Evolutionary conservation across 2,113 vertebrate genomes (phyloP).

Genomic region (Nicator chloris): DNA sequence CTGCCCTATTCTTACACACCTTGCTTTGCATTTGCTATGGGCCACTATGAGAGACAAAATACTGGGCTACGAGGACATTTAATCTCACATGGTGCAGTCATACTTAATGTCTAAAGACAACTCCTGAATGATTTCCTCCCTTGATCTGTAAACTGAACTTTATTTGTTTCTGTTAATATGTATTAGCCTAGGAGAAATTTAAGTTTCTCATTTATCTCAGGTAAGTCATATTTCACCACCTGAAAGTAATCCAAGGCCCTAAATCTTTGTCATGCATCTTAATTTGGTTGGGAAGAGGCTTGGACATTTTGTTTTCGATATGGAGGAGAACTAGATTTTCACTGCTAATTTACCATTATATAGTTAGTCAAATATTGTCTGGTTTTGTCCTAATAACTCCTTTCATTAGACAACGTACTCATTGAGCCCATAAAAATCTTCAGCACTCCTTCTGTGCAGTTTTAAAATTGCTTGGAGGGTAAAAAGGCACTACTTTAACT

Average conservation of each 20-base stretch:
- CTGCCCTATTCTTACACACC: not conserved
- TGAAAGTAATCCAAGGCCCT: conserved; percentile 22
- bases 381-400: not conserved
- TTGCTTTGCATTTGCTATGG: not conserved
- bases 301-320: not conserved
- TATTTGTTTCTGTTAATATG: not conserved
- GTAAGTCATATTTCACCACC: not conserved
- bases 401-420: not conserved
- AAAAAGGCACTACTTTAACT: not conserved
- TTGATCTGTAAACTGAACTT: not conserved
- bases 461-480: not conserved
- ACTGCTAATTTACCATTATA: not conserved
- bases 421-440: not conserved
- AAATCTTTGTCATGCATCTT: not conserved
- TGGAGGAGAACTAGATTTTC: not conserved
- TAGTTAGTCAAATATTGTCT: not conserved
- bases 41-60: not conserved
- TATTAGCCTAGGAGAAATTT: conserved; percentile 2
- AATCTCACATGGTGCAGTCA: not conserved
- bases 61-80: not conserved
- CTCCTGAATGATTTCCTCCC: conserved; percentile 12
- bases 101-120: not conserved
- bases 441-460: not conserved
- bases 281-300: not conserved
- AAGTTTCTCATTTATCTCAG: conserved; percentile 25